Base-by-base conservation (phyloP, 2,888 invertebrate species). In the Thereva unica region DNA sequence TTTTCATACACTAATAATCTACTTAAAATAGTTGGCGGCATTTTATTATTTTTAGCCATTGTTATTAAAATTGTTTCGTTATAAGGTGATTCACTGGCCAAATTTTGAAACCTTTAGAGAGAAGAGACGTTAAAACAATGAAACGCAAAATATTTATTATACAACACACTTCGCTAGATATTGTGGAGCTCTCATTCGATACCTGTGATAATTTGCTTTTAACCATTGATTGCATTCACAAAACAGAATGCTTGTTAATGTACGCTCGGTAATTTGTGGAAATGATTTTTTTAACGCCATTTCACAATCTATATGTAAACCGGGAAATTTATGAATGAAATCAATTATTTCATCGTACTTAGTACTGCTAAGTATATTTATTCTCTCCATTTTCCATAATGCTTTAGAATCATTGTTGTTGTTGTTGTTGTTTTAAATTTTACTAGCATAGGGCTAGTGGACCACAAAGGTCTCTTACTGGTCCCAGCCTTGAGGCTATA, bases 221-320 rank as follows among this genome's bases (percentile, higher is more conserved):
- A 88, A 86, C 68, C 84, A 83, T 72, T 85, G 83, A 75, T 87
- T 86, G 53, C 88, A 83, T 73, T 90, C 85, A 52, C 86, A 82
- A 37, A 86, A 85, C 67, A 90, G 77, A 72, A 93, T 91, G 76
- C 91, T 90, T 64, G 86, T 86, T 44, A 92, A 74, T 0, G 91
- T 88, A 61, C 83, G 79, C 52, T 83, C 76, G 55, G 85, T 83
- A 64, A 89, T 77, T 52, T 84, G 78, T 66, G 83, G 82, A 75
- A 85, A 89, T 69, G 84, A 84, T 68, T 83, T 78, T 69, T 82
- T 80, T 47, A 90, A 74, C 72, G 85, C 83, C 74, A 84, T 80
- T 76, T 87, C 85, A 72, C 87, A 85, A 75, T 86, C 85, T 57
- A 86, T 84, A 44, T 85, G 82, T 64, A 85, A 82, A 0, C 86